A percentile compares a stretch with the other conserved stretches of the same genome.
Evolutionary conservation across 2,113 vertebrate genomes (phyloP).

Genomic region (Cryptomyrus ogoouensis): DNA sequence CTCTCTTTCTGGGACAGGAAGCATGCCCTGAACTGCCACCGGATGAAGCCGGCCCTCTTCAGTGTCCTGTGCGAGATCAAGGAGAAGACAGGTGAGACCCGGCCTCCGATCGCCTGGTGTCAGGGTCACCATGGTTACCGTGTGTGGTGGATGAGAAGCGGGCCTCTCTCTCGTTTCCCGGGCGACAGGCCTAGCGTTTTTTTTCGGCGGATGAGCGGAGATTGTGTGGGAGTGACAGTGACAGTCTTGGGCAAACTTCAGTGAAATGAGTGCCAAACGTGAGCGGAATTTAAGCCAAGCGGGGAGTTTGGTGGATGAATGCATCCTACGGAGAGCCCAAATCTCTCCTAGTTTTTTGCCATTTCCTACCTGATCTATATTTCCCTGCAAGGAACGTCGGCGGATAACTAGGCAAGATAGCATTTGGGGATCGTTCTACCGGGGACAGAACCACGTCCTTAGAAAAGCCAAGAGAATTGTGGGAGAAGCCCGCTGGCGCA

Average conservation of each 20-base stretch:
- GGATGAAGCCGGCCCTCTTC: slow-evolving; percentile 89
- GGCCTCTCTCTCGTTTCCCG: neutral
- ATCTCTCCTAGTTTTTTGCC: neutral
- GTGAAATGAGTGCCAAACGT: neutral
- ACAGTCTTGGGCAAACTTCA: neutral
- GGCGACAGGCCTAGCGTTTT: neutral
- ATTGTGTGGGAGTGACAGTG: neutral
- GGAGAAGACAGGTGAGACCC: slow-evolving; percentile 77
- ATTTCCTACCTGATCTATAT: neutral
- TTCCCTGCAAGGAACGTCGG: neutral
- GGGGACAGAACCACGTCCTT: neutral
- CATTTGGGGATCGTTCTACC: neutral
- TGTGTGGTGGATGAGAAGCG: neutral
- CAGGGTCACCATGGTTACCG: slow-evolving; percentile 12
- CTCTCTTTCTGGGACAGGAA: slow-evolving; percentile 60
- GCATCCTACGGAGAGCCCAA: neutral
- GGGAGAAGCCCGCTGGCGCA: neutral
- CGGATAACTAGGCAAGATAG: neutral
- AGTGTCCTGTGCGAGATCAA: slow-evolving; percentile 90
- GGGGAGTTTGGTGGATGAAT: neutral
- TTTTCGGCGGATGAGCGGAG: neutral
- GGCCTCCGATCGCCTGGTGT: neutral
- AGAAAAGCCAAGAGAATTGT: neutral
- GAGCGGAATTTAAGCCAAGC: neutral
- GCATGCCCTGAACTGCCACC: slow-evolving; percentile 83